Evolutionary conservation across 2,888 invertebrate genomes (phyloP).

Genomic region (Mactromeris polynyma): DNA sequence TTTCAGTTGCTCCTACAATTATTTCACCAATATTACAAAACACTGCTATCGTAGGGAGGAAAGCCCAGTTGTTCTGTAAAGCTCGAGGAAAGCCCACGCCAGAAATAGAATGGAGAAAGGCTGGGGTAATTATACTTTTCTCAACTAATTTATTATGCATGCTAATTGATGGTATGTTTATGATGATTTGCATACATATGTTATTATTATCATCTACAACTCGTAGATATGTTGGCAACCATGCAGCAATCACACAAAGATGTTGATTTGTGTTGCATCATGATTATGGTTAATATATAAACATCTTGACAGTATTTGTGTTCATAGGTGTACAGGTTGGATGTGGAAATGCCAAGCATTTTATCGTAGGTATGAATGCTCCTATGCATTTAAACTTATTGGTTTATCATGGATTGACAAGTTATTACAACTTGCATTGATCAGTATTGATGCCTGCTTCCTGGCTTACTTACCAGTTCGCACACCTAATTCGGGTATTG

Average conservation of each 20-base stretch:
- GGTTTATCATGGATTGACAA: too few relatives aligned
- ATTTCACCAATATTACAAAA: constrained; percentile 36
- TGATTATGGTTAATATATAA: too few relatives aligned
- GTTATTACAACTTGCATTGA: too few relatives aligned
- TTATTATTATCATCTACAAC: neutral
- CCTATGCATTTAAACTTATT: too few relatives aligned
- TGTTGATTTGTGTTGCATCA: neutral
- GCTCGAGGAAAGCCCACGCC: constrained; percentile 62
- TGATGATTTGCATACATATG: neutral
- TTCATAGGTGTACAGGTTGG: too few relatives aligned
- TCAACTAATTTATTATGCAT: neutral
- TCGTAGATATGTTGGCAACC: neutral
- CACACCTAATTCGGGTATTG: too few relatives aligned
- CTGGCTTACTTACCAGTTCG: too few relatives aligned
- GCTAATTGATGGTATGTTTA: neutral
- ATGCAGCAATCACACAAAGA: neutral
- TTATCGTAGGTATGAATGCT: too few relatives aligned
- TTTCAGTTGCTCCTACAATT: constrained; percentile 60
- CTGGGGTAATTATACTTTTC: constrained; percentile 26
- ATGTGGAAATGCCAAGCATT: too few relatives aligned
- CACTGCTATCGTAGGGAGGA: constrained; percentile 47
- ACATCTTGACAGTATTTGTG: too few relatives aligned
- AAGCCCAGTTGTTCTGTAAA: constrained; percentile 53
- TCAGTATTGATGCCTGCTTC: too few relatives aligned
- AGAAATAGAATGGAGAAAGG: constrained; percentile 60